Evolutionary conservation across 2,797 vertebrate species (phyloP), one percentile per base, ranked within the genome.

Genomic region (Champsocephalus esox): DNA sequence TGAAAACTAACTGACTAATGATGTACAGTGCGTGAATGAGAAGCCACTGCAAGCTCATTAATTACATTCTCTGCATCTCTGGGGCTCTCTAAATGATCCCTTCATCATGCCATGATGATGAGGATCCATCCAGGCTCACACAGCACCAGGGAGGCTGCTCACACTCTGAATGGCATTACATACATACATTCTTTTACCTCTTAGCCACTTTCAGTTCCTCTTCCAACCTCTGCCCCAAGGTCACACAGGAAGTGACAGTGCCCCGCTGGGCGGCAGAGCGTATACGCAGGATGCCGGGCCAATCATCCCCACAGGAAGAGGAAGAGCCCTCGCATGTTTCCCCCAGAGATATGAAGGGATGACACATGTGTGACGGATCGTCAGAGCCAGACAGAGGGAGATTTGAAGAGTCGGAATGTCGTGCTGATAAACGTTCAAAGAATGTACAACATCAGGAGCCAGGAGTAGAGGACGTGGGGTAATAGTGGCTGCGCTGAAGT

Each of bases 261-360:
- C 77, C 83, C 83, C 0, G 34, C 74, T 63, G 89, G 70, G 80
- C 57, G 32, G 61, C 61, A 16, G 69, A 81, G 72, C 71, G 11
- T 51, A 24, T 52, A 62, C 14, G 69, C 85, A 88, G 84, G 87
- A 88, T 68, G 70, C 63, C 0, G 52, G 68, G 70, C 52, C 10
- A 44, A 70, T 88, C 84, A 67, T 45, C 65, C 85, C 76, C 79
- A 63, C 87, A 91, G 92, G 91, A 93, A 92, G 76, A 84, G 92
- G 92, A 93, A 92, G 82, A 59, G 77, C 69, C 82, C 77, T 78
- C 67, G 43, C 69, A 48, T 24, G 74, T 82, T 86, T 66, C 21
- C 79, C 69, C 77, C 28, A 44, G 59, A 84, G 85, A 90, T 73
- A 56, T 28, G 32, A 60, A n/a, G 38, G 67, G 67, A 70, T 89